A percentile compares a stretch with the other conserved stretches of the same genome.
Evolutionary conservation across 1,140 invertebrate species (phyloP).

Genomic region (Grapholita molesta): DNA sequence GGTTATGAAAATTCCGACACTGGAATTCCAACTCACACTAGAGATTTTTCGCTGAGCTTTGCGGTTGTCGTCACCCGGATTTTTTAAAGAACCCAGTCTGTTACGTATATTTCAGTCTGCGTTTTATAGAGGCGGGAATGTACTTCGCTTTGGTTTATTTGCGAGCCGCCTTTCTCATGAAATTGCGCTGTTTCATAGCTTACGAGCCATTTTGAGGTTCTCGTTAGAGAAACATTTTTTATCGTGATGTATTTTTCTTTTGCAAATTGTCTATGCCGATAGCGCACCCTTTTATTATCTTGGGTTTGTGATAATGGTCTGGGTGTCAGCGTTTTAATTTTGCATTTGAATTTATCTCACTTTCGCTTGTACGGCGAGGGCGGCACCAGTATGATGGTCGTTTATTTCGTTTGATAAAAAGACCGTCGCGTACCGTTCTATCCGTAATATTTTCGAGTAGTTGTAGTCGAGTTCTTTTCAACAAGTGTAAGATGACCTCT

Average conservation of each 20-base stretch:
- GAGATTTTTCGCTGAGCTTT: conserved; percentile 66
- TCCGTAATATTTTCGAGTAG: not conserved
- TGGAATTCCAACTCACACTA: conserved; percentile 65
- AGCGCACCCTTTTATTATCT: conserved; percentile 40
- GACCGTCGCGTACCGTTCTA: not conserved
- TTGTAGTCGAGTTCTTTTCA: not conserved
- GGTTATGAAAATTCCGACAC: conserved; percentile 73
- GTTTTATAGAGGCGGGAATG: conserved; percentile 71
- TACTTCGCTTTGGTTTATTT: conserved; percentile 69
- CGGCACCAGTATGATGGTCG: not conserved
- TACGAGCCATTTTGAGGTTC: conserved; percentile 64
- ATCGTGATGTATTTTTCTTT: conserved; percentile 55
- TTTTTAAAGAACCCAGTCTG: conserved; percentile 66
- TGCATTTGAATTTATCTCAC: not conserved
- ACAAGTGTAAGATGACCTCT: not conserved
- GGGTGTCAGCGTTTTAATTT: not conserved
- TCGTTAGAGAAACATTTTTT: conserved; percentile 63
- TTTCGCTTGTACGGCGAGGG: not conserved
- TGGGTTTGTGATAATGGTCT: not conserved
- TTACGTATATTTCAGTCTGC: conserved; percentile 69
- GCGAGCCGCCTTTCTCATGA: conserved; percentile 65
- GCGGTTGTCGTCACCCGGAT: conserved; percentile 60
- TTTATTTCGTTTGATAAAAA: not conserved
- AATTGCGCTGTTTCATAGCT: conserved; percentile 72
- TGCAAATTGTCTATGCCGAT: conserved; percentile 45